Base-by-base conservation (phyloP, 2,888 invertebrate species). In the Pandemis cinnamomeana region DNA sequence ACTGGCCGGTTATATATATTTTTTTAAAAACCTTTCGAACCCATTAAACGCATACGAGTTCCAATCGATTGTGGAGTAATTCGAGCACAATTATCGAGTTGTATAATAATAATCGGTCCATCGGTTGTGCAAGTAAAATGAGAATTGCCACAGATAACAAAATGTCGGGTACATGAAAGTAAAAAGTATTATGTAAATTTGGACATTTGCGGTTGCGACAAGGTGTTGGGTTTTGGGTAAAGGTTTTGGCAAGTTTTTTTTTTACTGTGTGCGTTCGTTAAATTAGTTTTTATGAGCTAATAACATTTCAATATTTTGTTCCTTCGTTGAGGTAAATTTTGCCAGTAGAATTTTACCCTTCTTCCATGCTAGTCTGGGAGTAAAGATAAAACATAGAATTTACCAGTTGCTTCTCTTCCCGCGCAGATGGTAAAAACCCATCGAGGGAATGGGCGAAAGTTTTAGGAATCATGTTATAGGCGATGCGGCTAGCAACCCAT, bases 31-130 rank as follows among this genome's bases (percentile, higher is more conserved):
- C 67, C 3, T 13, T n/a, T 15, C 20, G 11, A 15, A 15, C 36
- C 48, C 20, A 67, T 67, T 67, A 67, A 13, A 20, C 46, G 62
- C 46, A 63, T 41, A 67, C 41, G 44, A 67, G 62, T 46, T 64
- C 27, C 7, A 70, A 71, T 74, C 71, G 68, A 74, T 74, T 71
- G 71, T 74, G 71, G 48, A 66, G 71, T 66, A 76, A 76, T 58
- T 64, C 76, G 58, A 53, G 69, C 63, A 63, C 76, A 74, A 76
- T 76, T 69, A 76, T 76, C 61, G 71, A 63, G 68, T 74, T 76
- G 76, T 76, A 76, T 76, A 76, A 76, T 71, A 71, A 68, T 76
- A 74, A 74, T 71, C 68, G 76, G 64, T 46, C 27, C 73, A 71
- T 76, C 68, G 74, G 73, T 76, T 76, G 73, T 66, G 76, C 66